Base-by-base conservation (phyloP, 1,140 invertebrate genomes). In the Hycleus cichorii region DNA sequence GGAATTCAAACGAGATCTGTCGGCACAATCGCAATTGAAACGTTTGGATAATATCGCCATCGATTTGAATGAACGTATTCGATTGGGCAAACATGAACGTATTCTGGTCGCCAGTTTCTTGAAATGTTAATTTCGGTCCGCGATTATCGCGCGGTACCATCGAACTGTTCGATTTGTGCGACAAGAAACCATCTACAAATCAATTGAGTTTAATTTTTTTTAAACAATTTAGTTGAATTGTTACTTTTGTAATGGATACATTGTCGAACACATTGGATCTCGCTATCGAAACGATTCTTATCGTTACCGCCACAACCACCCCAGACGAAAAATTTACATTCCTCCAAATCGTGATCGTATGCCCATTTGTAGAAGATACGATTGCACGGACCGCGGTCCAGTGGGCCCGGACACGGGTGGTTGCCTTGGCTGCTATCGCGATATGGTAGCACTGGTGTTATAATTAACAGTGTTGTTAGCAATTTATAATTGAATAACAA, bases 41-140 rank as follows among this genome's bases (percentile, higher is more conserved):
- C 47, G 85, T 84, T 72, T 89, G 86, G 68, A 91, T 91, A 59
- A 89, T 85, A 65, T 88, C 84, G 6, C 89, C 89, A 71, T 91
- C 89, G 10, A 93, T 79, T 71, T 93, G 90, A 69, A 93, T 91
- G 70, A 86, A 93, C 2, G 89, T 91, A 66, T 91, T 90, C 54
- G 87, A 88, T 70, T 90, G 85, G 5, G 89, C 88, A 72, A 91
- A 91, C 83, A 91, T 90, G 71, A 93, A 93, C 10, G 87, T 89
- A 64, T 77, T 78, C 64, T 82, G 81, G 58, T 87, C 82, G 2
- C 88, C 89, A 12, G 86, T 89, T 72, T 91, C 88, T 63, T 86
- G 85, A 70, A 91, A 91, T 1, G 88, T 90, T 18, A 91, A 74
- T 70, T 88, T 83, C 65, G 86, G 77, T 10, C 87, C 88, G 64